These are phyloP conservation scores for Terrapene triunguis DNA, from an alignment of 2,113 vertebrate genomes.

Conservation along the genomic window DNA sequence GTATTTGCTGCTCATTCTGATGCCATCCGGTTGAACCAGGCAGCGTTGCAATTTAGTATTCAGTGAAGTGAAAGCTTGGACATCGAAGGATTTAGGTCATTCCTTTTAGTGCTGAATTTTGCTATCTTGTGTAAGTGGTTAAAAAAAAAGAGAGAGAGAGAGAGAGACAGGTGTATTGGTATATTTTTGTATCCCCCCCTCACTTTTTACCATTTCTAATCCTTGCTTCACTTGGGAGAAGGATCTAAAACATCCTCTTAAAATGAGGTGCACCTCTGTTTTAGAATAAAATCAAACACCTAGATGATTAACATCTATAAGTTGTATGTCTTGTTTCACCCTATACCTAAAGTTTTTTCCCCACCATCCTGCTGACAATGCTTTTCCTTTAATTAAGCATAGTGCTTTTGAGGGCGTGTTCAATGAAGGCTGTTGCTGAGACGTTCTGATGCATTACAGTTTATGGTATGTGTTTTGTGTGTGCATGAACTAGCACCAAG, in stretches of 20 bases:
- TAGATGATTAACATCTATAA: not conserved
- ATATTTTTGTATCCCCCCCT: not conserved
- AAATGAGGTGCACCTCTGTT: not conserved
- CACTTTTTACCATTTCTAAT: not conserved
- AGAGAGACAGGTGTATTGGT: not conserved
- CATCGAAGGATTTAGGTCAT: not conserved
- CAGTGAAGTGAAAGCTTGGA: not conserved
- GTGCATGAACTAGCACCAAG: not conserved
- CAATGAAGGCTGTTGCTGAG: not conserved
- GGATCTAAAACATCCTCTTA: not conserved
- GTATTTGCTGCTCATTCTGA: not conserved
- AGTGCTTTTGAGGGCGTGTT: not conserved
- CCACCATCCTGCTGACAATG: not conserved
- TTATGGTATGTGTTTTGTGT: not conserved
- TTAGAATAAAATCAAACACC: not conserved
- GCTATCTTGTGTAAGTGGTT: not conserved
- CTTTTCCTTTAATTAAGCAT: not conserved
- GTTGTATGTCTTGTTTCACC: not conserved
- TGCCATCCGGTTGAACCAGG: not conserved
- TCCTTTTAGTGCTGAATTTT: not conserved
- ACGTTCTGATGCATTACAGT: not conserved
- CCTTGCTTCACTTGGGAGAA: not conserved
- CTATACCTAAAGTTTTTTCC: not conserved
- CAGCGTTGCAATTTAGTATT: rapidly evolving
- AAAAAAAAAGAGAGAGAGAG: not conserved